phyloP scores from a whole-genome alignment of 2,797 vertebrate species.

The Coranthus polyacanthus region DNA sequence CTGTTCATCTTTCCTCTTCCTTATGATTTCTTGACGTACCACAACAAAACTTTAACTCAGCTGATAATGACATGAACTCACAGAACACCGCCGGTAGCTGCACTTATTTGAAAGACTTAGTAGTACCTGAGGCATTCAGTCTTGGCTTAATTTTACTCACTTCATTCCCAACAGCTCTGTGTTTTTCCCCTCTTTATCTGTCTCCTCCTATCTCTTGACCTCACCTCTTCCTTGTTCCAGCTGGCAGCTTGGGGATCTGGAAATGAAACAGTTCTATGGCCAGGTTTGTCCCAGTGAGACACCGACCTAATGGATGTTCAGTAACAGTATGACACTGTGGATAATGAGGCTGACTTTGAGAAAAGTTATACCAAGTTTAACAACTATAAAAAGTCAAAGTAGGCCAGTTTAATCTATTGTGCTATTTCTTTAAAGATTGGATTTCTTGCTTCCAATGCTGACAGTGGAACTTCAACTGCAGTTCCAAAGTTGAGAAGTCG shows the following conservation, averaged over 20 bases:
- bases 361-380: conserved; percentile 30
- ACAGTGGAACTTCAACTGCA: too few relatives aligned
- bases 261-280: conserved; percentile 37
- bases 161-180: conserved; percentile 13
- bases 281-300: conserved; percentile 38
- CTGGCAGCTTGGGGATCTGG: conserved; percentile 43
- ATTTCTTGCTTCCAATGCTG: conserved; percentile 19
- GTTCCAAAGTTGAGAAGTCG: neutral
- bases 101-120: conserved; percentile 35
- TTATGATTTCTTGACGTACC: conserved; percentile 16
- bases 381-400: conserved; percentile 3
- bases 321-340: conserved; percentile 20
- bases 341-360: conserved; percentile 28
- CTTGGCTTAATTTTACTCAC: conserved; percentile 24
- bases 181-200: conserved; percentile 23
- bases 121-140: conserved; percentile 30
- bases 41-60: conserved; percentile 35
- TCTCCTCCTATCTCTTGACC: conserved; percentile 38
- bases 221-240: conserved; percentile 40
- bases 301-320: conserved; percentile 30
- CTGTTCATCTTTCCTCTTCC: conserved; percentile 27
- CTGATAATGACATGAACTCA: conserved; percentile 43
- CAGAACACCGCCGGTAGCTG: conserved; percentile 35
- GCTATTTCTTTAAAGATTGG: conserved; percentile 3
- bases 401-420: conserved; percentile 1